Conservation (phyloP, 1,140 invertebrate species). For the Apolygus lucorum region DNA sequence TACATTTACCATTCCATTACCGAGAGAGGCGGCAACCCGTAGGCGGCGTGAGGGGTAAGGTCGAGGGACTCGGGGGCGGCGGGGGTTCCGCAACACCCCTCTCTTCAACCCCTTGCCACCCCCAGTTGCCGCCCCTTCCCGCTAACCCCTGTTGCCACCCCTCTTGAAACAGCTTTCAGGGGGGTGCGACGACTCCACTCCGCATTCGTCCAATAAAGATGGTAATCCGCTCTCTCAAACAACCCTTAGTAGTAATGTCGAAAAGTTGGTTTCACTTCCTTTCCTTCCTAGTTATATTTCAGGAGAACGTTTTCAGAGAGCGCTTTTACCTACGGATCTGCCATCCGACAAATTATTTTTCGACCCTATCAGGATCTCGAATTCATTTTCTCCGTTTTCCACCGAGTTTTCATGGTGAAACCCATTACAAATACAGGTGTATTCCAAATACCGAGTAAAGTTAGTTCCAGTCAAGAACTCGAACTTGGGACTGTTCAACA, state of each 20-base stretch:
- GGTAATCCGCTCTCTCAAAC: not conserved
- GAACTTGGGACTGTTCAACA: too few relatives aligned
- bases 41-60: not conserved
- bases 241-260: slow-evolving; percentile 1
- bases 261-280: not conserved
- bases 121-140: not conserved
- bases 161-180: not conserved
- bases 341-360: too few relatives aligned
- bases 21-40: not conserved
- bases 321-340: too few relatives aligned
- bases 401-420: too few relatives aligned
- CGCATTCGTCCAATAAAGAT: not conserved
- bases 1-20: not conserved
- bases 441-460: too few relatives aligned
- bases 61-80: too few relatives aligned
- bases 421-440: too few relatives aligned
- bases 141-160: not conserved
- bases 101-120: not conserved
- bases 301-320: not conserved
- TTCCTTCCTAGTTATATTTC: not conserved
- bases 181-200: not conserved
- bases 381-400: too few relatives aligned
- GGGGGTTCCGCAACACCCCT: not conserved
- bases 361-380: too few relatives aligned
- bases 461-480: too few relatives aligned